Conservation (phyloP, 2,888 invertebrate genomes). For the Amiota communis region DNA sequence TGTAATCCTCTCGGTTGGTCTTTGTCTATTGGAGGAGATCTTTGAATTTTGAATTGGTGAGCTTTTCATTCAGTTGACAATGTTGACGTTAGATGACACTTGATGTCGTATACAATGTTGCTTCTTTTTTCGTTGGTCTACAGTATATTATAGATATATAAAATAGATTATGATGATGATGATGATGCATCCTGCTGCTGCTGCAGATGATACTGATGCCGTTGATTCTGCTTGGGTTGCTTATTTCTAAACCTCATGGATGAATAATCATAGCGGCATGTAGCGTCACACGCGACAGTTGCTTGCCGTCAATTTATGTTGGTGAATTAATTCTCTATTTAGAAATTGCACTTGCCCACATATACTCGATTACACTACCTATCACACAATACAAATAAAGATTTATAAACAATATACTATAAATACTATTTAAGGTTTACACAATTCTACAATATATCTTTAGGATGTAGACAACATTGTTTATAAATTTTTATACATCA, state of each 20-base stretch:
- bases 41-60: slow-evolving; percentile 15
- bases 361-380: neutral
- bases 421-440: no score
- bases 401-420: no score
- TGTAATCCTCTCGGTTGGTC: neutral
- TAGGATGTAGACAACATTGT: no score
- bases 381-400: no score
- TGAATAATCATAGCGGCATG: slow-evolving; percentile 61
- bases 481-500: no score
- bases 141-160: neutral
- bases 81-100: slow-evolving; percentile 33
- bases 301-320: slow-evolving; percentile 58
- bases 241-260: slow-evolving; percentile 27
- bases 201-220: slow-evolving; percentile 13
- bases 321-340: slow-evolving; percentile 34
- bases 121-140: neutral
- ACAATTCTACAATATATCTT: no score
- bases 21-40: neutral
- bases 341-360: neutral
- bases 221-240: neutral
- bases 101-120: slow-evolving; percentile 10
- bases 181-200: slow-evolving; percentile 56
- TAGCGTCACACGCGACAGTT: slow-evolving; percentile 63
- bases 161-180: slow-evolving; percentile 25
- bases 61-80: slow-evolving; percentile 59